Base-by-base conservation (phyloP, 2,113 vertebrate genomes). In the Mobula hypostoma region DNA sequence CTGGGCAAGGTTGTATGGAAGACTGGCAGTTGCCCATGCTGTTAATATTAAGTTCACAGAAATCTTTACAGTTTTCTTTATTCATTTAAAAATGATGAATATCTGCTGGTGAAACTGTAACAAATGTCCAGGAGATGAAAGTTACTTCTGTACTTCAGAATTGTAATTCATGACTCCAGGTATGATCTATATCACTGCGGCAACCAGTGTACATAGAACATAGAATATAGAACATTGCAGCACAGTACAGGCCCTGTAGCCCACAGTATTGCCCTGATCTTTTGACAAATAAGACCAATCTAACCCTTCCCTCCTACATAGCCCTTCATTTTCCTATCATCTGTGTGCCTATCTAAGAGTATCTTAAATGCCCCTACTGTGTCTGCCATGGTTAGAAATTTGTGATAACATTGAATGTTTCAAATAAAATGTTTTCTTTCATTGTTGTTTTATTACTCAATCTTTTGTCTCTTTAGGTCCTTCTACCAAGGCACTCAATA, bases 401-500 rank as follows among this genome's bases (percentile, higher is more conserved):
- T 4, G 29, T 19, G 29, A 36, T 79, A 90, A 36, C 1, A 66
- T 15, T n/a, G 15, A 61, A 66, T 68, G 29, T 63, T 61, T 58
- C 61, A 90, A 90, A 90, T 90, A 19, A 90, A 90, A 90, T 68
- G 24, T 72, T 14, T 12, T 48, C 48, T 56, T 68, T 14, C 36
- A 27, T 83, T 80, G 63, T 94, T 27, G 48, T 48, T 48, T 48
- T 48, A 48, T 66, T 32, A n/a, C 17, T 94, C 14, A 76, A 70
- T 48, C 32, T 74, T 93, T 63, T 94, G 27, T 40, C 63, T 79
- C 94, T 21, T 0, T 94, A 99, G 99, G 99, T 0, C 98, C 99
- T 0, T 99, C 99, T 88, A 99, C 99, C 1, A 98, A 98, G 83
- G 94, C 98, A 79, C 97, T 99, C 85, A 97, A 99, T 94, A 97